These are phyloP conservation scores for Zingel zingel DNA, from an alignment of 2,113 vertebrate species.

Conservation along the genomic window DNA sequence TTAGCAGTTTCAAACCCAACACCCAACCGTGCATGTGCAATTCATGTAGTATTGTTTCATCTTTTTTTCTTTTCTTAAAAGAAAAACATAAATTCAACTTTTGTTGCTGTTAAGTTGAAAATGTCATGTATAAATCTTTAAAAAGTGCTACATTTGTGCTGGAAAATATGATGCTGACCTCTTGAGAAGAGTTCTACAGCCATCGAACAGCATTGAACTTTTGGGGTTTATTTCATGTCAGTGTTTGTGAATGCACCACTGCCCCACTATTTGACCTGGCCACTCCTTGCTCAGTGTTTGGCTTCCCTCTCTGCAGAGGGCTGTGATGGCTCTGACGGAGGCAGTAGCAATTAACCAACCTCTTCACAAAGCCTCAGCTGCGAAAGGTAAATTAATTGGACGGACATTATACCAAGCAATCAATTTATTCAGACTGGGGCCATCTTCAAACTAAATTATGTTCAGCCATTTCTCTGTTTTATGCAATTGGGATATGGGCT, in stretches of 20 bases:
- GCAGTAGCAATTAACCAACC: conserved; percentile 34
- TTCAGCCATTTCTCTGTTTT: conserved; percentile 14
- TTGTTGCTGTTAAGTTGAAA: neutral
- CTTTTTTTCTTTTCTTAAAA: neutral
- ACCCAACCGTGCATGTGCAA: neutral
- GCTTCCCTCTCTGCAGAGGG: conserved; percentile 4
- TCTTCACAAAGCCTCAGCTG: conserved; percentile 69
- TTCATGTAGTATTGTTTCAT: neutral
- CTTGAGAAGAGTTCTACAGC: neutral
- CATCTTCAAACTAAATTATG: conserved; percentile 24
- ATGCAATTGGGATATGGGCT: neutral
- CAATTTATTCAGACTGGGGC: conserved; percentile 55
- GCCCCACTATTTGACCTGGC: conserved; percentile 18
- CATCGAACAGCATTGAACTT: neutral
- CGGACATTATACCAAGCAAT: conserved; percentile 61
- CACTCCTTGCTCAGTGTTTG: conserved; percentile 24
- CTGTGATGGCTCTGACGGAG: conserved; percentile 39
- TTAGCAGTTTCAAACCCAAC: neutral
- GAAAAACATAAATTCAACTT: neutral
- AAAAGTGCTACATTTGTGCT: neutral
- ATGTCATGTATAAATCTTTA: conserved; percentile 10
- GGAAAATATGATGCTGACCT: neutral
- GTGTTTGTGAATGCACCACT: neutral
- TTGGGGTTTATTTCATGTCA: neutral
- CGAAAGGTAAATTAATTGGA: conserved; percentile 66